These are phyloP conservation scores for Drosophila jambulina DNA, from an alignment of 1,140 invertebrate genomes.

Conservation along the genomic window DNA sequence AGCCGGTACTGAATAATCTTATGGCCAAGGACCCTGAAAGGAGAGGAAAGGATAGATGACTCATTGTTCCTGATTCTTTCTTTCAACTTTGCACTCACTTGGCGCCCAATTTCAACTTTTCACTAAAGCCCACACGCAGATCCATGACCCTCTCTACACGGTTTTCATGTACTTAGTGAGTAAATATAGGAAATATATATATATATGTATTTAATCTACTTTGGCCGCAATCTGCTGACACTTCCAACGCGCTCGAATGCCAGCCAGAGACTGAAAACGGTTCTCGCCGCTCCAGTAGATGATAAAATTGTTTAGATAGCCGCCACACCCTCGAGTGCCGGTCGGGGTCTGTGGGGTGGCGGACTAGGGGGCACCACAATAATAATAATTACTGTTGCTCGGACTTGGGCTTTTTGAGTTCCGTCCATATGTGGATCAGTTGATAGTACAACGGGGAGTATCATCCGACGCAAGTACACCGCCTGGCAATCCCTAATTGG, in stretches of 20 bases:
- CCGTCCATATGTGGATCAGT: conserved; percentile 42
- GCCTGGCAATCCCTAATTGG: conserved; percentile 35
- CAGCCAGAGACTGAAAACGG: conserved; percentile 58
- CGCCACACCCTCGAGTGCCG: conserved; percentile 30
- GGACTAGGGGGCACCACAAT: conserved; percentile 10
- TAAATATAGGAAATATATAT: conserved; percentile 10
- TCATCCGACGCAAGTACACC: neutral
- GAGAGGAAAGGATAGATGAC: conserved; percentile 13
- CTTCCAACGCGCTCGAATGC: conserved; percentile 62
- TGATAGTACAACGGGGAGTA: conserved; percentile 8
- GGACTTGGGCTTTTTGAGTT: conserved; percentile 13
- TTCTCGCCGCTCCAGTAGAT: conserved; percentile 49
- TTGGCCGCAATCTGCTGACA: conserved; percentile 34
- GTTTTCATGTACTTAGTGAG: conserved; percentile 9
- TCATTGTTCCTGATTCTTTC: conserved; percentile 5
- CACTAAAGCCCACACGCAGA: conserved; percentile 52
- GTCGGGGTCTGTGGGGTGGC: neutral
- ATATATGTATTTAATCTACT: conserved; percentile 7
- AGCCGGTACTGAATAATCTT: conserved; percentile 64
- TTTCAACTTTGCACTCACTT: conserved; percentile 49
- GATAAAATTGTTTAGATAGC: conserved; percentile 63
- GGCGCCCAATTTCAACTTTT: conserved; percentile 60
- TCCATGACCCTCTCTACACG: conserved; percentile 45
- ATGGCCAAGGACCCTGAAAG: conserved; percentile 55
- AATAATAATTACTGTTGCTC: conserved; percentile 34